Conservation (phyloP, 1,140 invertebrate species). For the Teleogryllus occipitalis region DNA sequence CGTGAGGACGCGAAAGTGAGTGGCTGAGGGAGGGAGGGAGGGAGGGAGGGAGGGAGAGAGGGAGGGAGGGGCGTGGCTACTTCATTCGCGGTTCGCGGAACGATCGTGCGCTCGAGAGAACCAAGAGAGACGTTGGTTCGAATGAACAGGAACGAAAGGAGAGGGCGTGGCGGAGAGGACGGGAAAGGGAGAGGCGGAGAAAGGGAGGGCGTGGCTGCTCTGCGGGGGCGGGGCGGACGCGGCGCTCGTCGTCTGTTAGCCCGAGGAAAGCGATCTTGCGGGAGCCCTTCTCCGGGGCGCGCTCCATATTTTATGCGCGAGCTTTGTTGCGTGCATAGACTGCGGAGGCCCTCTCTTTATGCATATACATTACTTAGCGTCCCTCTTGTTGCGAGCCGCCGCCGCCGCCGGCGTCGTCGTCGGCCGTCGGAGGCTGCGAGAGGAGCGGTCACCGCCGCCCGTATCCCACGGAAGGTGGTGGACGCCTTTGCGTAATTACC, state of each 20-base stretch:
- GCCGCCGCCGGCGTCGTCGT: background rate
- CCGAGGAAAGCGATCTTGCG: background rate
- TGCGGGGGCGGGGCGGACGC: background rate
- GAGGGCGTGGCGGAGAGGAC: no score
- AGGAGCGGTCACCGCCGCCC: background rate
- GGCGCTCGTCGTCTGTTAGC: background rate
- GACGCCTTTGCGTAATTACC: background rate
- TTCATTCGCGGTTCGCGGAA: no score
- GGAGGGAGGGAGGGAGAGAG: no score
- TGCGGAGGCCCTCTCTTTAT: background rate
- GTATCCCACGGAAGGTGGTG: background rate
- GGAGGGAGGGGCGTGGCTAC: no score
- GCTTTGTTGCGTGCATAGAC: background rate
- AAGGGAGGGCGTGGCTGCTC: no score
- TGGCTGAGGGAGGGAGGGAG: no score
- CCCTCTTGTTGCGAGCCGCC: background rate
- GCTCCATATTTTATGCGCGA: background rate
- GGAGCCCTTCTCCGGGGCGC: no score
- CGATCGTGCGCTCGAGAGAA: no score
- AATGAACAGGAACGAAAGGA: no score
- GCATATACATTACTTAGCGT: conserved; percentile 1
- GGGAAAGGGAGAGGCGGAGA: background rate
- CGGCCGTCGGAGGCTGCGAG: background rate
- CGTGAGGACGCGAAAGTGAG: no score
- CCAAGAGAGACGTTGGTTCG: no score